Evolutionary conservation across 92 coral and sea anemone species (phyloP).

Genomic region (Pocillopora meandrina): DNA sequence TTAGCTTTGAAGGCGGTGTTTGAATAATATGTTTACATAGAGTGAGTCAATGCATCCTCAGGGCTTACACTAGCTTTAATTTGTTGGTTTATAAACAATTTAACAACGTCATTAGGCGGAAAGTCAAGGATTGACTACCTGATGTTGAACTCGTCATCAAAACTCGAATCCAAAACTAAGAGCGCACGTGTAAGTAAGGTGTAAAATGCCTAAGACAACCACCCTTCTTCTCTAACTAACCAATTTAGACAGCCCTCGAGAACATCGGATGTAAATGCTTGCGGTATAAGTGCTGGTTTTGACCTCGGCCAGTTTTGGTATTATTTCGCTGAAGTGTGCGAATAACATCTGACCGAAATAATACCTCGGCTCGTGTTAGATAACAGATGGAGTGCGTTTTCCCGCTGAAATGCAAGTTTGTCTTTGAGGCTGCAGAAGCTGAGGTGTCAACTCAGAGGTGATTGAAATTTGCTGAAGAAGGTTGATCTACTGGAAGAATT

Average conservation of each 20-base stretch:
- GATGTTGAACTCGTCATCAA: no score
- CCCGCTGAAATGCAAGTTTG: not conserved
- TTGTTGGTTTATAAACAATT: conserved; percentile 10
- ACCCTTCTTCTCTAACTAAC: no score
- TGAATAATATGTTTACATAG: conserved; percentile 28
- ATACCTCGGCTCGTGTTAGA: not conserved
- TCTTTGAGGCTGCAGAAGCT: not conserved
- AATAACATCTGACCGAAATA: not conserved
- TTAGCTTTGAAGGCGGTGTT: conserved; percentile 15
- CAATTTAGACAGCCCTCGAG: not conserved
- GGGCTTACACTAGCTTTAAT: conserved; percentile 11
- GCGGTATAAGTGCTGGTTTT: not conserved
- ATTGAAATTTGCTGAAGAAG: no score
- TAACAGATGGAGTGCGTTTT: not conserved
- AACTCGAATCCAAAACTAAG: no score
- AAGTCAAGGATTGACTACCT: not conserved
- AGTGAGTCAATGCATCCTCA: not conserved
- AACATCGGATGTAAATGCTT: not conserved
- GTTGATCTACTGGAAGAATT: not conserved
- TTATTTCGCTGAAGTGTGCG: not conserved
- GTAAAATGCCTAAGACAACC: no score
- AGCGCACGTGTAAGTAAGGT: no score
- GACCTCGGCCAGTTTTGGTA: not conserved
- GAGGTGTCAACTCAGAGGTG: not conserved
- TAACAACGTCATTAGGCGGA: not conserved